Conservation (phyloP, 2,113 vertebrate species). For the Vulpes lagopus region DNA sequence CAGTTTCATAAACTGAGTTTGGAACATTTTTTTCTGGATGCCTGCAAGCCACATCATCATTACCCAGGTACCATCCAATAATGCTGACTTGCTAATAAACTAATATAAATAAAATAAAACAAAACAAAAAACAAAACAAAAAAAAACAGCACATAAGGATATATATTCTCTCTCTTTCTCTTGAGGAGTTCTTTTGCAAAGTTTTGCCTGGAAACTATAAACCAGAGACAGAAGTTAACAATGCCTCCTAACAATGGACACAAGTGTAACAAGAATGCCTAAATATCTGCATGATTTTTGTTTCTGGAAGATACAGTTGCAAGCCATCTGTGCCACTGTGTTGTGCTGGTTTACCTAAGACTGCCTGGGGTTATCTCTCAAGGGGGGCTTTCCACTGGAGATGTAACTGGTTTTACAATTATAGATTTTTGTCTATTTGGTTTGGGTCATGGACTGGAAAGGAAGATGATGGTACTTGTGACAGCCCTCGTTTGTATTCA, state of each 20-base stretch:
- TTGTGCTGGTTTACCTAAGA: neutral
- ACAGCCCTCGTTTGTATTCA: conserved; percentile 59
- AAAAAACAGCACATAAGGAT: neutral
- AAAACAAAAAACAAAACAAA: neutral
- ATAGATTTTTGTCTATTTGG: conserved; percentile 38
- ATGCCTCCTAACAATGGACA: neutral
- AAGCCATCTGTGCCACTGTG: too few species aligned
- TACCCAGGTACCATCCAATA: neutral
- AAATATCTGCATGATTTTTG: neutral
- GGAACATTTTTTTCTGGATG: neutral
- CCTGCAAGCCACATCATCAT: neutral
- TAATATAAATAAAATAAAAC: neutral
- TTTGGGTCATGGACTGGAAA: conserved; percentile 37
- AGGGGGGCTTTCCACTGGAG: neutral
- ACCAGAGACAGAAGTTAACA: neutral
- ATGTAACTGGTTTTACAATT: neutral
- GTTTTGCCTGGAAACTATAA: neutral
- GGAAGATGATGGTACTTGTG: neutral
- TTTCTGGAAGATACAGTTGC: neutral
- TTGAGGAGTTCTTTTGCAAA: neutral
- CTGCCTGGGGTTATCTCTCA: neutral
- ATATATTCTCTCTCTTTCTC: neutral
- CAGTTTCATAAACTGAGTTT: conserved; percentile 30
- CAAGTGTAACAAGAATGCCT: neutral
- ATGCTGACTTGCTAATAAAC: neutral